These are phyloP conservation scores for Leptobrachium ailaonicum DNA, from an alignment of 2,113 vertebrate genomes.

Conservation along the genomic window DNA sequence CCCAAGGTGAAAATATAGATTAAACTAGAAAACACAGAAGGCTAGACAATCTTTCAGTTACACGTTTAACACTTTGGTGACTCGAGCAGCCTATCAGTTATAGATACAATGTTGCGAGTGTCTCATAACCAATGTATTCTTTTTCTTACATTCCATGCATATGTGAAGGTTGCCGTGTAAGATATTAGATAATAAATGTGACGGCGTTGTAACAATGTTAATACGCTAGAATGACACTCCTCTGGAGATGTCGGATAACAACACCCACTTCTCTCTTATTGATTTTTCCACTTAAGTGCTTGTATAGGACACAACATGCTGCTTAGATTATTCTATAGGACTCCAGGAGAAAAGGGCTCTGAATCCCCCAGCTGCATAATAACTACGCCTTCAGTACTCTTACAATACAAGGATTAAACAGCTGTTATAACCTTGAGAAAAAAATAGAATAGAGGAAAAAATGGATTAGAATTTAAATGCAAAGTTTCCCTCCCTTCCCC, in stretches of 20 bases:
- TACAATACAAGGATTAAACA: constrained; percentile 53
- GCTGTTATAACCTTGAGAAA: constrained; percentile 61
- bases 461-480: constrained; percentile 40
- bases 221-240: constrained; percentile 29
- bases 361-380: constrained; percentile 59
- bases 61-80: constrained; percentile 37
- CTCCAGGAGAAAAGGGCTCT: constrained; percentile 45
- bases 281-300: constrained; percentile 49
- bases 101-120: background rate
- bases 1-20: constrained; percentile 50
- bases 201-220: constrained; percentile 32
- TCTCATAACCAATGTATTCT: constrained; percentile 17
- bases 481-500: background rate
- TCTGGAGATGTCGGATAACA: constrained; percentile 38
- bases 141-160: constrained; percentile 24
- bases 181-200: constrained; percentile 32
- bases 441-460: constrained; percentile 47
- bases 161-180: constrained; percentile 13
- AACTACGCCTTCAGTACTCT: constrained; percentile 47
- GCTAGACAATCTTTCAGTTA: constrained; percentile 28
- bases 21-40: constrained; percentile 37
- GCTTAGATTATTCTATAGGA: constrained; percentile 44
- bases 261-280: constrained; percentile 35
- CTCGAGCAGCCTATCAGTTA: constrained; percentile 14
- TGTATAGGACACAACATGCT: constrained; percentile 48